These are phyloP conservation scores for Urosaurus nigricauda DNA, from an alignment of 2,797 vertebrate species.

Conservation along the genomic window DNA sequence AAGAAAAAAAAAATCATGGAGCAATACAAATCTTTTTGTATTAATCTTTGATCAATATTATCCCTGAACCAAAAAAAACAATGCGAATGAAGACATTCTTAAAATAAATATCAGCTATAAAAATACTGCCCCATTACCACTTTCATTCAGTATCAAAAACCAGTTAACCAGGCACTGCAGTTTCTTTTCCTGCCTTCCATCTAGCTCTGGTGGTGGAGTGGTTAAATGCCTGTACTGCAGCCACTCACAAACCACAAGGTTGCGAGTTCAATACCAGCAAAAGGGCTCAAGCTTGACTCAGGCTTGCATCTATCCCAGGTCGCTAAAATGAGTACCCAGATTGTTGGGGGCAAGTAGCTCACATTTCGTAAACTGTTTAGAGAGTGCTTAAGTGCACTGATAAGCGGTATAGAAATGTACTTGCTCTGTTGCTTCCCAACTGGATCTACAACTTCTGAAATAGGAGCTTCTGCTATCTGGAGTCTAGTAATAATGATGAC, in stretches of 20 bases:
- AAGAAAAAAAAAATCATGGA: neutral
- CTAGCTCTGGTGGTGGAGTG: too few species aligned
- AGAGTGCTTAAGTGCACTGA: too few species aligned
- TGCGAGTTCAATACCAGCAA: too few species aligned
- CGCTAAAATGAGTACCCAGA: too few species aligned
- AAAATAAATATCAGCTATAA: neutral
- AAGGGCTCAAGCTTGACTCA: too few species aligned
- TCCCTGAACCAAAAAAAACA: neutral
- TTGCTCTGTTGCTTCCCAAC: too few species aligned
- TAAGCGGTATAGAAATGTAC: too few species aligned
- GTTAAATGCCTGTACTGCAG: too few species aligned
- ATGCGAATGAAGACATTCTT: neutral
- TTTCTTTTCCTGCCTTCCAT: neutral
- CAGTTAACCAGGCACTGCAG: neutral
- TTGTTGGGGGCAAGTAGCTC: too few species aligned
- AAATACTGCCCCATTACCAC: neutral
- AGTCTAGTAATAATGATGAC: neutral
- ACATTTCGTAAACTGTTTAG: too few species aligned
- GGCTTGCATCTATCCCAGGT: too few species aligned
- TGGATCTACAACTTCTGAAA: neutral
- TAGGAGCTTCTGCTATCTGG: neutral
- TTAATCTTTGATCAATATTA: constrained; percentile 1
- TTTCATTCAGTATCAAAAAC: neutral
- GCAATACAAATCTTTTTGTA: neutral
- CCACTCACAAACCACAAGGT: too few species aligned